Conservation (phyloP, 1,140 invertebrate species). For the Leptonema lineaticorne region DNA sequence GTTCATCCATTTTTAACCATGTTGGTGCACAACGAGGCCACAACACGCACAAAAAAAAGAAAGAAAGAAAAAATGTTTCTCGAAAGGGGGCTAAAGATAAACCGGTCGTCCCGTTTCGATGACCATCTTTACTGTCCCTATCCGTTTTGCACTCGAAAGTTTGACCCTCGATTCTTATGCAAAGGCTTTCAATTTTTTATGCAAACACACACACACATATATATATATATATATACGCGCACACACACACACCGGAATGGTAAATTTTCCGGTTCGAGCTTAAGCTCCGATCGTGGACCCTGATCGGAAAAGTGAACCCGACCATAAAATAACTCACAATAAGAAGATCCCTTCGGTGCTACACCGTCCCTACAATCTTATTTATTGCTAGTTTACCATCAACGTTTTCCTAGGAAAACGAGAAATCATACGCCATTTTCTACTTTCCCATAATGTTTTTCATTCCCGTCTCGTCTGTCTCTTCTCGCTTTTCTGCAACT, state of each 20-base stretch:
- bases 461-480: too few relatives aligned
- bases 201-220: not conserved
- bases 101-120: not conserved
- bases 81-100: not conserved
- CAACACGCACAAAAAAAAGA: too few relatives aligned
- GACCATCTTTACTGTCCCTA: not conserved
- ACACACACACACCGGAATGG: not conserved
- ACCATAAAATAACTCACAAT: constrained; percentile 10
- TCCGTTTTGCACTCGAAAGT: not conserved
- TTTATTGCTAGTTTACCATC: not conserved
- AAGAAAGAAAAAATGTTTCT: too few relatives aligned
- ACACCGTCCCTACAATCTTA: constrained; percentile 3
- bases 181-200: constrained; percentile 17
- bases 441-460: too few relatives aligned
- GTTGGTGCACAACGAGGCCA: too few relatives aligned
- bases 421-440: constrained; percentile 2
- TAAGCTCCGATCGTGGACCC: too few relatives aligned
- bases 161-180: constrained; percentile 4
- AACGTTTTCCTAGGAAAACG: not conserved
- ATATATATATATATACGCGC: not conserved
- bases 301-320: not conserved
- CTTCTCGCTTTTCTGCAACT: too few relatives aligned
- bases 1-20: constrained; percentile 1
- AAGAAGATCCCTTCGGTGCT: not conserved
- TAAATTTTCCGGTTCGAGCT: too few relatives aligned